Evolutionary conservation across 2,888 invertebrate species (phyloP).

Genomic region (Eristalinus aeneus): DNA sequence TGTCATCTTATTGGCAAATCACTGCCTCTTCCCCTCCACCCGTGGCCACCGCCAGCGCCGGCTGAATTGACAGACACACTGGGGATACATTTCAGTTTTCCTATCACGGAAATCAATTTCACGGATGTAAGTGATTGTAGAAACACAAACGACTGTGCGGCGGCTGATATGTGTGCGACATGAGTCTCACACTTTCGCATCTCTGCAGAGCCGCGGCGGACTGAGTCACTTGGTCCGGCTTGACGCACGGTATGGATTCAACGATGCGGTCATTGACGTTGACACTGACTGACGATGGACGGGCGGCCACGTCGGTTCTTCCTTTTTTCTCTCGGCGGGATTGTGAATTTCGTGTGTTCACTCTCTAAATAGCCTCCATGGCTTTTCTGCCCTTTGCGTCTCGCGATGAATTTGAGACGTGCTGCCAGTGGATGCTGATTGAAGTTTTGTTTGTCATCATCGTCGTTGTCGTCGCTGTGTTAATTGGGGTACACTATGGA

Average conservation of each 20-base stretch:
- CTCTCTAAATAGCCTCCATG: slow-evolving; percentile 1
- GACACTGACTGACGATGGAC: neutral
- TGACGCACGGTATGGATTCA: neutral
- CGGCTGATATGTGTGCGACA: neutral
- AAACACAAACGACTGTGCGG: slow-evolving; percentile 3
- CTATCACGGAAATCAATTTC: slow-evolving; percentile 62
- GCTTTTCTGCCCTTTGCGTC: slow-evolving; percentile 25
- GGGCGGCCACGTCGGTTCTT: neutral
- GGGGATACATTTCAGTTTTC: slow-evolving; percentile 23
- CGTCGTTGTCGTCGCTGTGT: neutral
- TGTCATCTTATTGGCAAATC: slow-evolving; percentile 50
- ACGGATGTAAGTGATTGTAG: slow-evolving; percentile 46
- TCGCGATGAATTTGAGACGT: neutral
- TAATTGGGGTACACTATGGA: neutral
- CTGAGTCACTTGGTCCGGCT: neutral
- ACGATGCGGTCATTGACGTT: neutral
- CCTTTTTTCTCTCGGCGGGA: neutral
- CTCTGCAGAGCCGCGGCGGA: neutral
- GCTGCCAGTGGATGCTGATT: neutral
- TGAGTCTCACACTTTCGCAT: neutral
- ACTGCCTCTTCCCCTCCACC: neutral
- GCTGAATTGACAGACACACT: slow-evolving; percentile 13
- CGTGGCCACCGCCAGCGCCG: neutral
- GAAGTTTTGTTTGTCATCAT: neutral
- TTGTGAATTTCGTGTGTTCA: slow-evolving; percentile 3